Conservation (phyloP, 1,140 invertebrate genomes). For the Bombus vancouverensis region DNA sequence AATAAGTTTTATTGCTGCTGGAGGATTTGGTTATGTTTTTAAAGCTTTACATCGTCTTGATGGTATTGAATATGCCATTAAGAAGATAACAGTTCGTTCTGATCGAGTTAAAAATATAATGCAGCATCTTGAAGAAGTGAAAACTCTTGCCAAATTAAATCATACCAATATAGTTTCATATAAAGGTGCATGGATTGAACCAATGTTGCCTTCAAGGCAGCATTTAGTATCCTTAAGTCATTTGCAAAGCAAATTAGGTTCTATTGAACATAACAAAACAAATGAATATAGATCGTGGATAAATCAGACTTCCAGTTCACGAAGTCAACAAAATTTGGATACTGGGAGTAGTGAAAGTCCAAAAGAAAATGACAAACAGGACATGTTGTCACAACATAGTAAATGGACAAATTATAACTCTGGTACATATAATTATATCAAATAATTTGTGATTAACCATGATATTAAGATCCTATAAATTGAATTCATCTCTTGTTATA, state of each 20-base stretch:
- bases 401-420: conserved; percentile 31
- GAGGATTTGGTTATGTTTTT: conserved; percentile 89
- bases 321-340: conserved; percentile 27
- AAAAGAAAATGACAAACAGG: not conserved
- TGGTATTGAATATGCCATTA: conserved; percentile 90
- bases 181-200: conserved; percentile 92
- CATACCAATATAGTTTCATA: conserved; percentile 93
- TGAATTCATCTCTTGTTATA: conserved; percentile 54
- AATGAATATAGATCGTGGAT: not conserved
- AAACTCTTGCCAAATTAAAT: conserved; percentile 89
- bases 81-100: conserved; percentile 88
- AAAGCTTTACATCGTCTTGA: conserved; percentile 88
- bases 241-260: not conserved
- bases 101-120: conserved; percentile 84
- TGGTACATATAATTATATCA: conserved; percentile 49
- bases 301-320: not conserved
- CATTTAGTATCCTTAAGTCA: conserved; percentile 20
- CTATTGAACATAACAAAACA: not conserved
- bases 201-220: conserved; percentile 63
- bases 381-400: not conserved
- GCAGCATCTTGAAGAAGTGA: conserved; percentile 89
- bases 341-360: conserved; percentile 6
- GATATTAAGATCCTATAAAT: not conserved
- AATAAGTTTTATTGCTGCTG: conserved; percentile 87
- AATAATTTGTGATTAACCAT: not conserved